Evolutionary conservation across 2,113 vertebrate species (phyloP), one percentile per base, ranked within the genome.

Genomic region (Oxyura jamaicensis): DNA sequence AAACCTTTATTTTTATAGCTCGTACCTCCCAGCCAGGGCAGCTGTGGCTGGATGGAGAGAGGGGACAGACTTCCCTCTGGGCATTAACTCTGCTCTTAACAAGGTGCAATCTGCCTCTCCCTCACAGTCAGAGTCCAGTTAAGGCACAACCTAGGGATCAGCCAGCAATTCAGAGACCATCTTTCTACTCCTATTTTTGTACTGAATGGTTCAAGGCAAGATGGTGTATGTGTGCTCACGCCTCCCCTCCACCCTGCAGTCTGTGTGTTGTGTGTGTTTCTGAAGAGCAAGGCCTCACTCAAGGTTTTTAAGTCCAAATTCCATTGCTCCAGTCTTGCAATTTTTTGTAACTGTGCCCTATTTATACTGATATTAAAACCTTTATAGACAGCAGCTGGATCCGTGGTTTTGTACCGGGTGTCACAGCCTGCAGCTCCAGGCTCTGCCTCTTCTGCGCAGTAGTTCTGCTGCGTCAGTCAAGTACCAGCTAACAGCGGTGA

Each of bases 351-450:
- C 96, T 97, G 96, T 98, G 96, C 96, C 97, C 97, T 98, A 98
- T 98, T 98, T 98, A 98, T 98, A 98, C 97, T 83, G 96, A 97
- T 97, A 98, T 98, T 98, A 98, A 98, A 98, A 95, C 83, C 75
- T 98, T 98, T 98, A 96, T 98, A 98, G 93, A 68, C 95, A 97
- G 72, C 79, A 91, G 5, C 35, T 48, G 75, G 53, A 74, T 63
- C 39, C 3, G 0, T 74, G 63, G 58, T 16, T 77, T 71, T 86
- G 52, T 69, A 2, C 42, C 65, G 68, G 87, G 14, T 29, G 19
- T 1, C 18, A 80, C 76, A 66, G 46, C 86, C 63, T 33, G 50
- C 42, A 41, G 66, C 71, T 46, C 33, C n/a, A 13, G 0, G 21
- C 28, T 58, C 16, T 72, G 42, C 35, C 6, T 29, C 80, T 41